phyloP scores from a whole-genome alignment of 2,888 invertebrate genomes.

The Tetrapedia diversipes region DNA sequence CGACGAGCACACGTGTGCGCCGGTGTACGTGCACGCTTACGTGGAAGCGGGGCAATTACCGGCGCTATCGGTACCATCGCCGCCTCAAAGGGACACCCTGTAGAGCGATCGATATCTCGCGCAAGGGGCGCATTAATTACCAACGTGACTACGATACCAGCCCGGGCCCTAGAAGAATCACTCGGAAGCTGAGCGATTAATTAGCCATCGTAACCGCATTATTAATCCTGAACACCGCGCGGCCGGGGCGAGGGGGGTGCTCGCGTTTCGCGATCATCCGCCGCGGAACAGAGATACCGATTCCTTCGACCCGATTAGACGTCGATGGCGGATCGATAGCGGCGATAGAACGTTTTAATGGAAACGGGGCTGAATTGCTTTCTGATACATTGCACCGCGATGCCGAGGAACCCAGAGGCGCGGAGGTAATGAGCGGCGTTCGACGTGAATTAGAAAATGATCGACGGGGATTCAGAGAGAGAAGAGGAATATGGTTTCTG shows the following conservation, averaged over 20 bases:
- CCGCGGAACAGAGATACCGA: slow-evolving; percentile 5
- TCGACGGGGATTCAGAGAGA: too few relatives aligned
- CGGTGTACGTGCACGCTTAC: background rate
- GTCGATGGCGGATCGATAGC: background rate
- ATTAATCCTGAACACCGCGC: slow-evolving; percentile 21
- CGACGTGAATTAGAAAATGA: too few relatives aligned
- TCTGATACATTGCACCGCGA: too few relatives aligned
- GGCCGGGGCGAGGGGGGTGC: too few relatives aligned
- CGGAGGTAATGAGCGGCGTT: too few relatives aligned
- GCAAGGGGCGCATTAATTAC: slow-evolving; percentile 64
- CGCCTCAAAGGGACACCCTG: slow-evolving; percentile 59
- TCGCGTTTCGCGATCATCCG: slow-evolving; percentile 16
- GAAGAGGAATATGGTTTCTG: too few relatives aligned
- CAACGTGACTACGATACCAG: slow-evolving; percentile 60
- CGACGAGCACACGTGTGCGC: background rate
- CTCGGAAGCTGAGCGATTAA: slow-evolving; percentile 64
- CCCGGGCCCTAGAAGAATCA: slow-evolving; percentile 59
- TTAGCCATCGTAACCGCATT: slow-evolving; percentile 48
- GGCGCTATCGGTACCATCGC: slow-evolving; percentile 23
- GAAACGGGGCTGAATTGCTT: background rate
- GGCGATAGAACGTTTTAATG: background rate
- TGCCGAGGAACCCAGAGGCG: too few relatives aligned
- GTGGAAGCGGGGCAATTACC: slow-evolving; percentile 33
- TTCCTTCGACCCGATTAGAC: background rate
- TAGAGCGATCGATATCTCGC: slow-evolving; percentile 66